Base-by-base conservation (phyloP, 2,113 vertebrate species). In the Festucalex cinctus region DNA sequence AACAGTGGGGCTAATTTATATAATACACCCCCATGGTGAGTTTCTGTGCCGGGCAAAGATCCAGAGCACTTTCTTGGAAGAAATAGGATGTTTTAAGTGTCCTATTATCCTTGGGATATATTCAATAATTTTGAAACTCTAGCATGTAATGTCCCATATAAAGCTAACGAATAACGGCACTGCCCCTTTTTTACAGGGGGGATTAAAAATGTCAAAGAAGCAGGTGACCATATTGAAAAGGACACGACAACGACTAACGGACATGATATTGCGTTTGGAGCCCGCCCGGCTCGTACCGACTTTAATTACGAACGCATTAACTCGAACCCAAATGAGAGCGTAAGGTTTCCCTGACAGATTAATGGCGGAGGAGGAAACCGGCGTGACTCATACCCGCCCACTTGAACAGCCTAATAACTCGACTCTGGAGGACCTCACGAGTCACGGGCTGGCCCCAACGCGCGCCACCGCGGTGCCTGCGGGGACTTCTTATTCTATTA, bases 291-390 rank as follows among this genome's bases (percentile, higher is more conserved):
- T 62, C 73, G 79, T 46, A 68, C 70, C 56, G 66, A 75, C 58
- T 19, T 26, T 73, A 83, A 83, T 82, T 85, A 82, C 74, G 74
- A 63, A 79, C 9, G 60, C 70, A 83, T 82, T 78, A 85, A 85
- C 83, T 69, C 24, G 54, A 78, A 68, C 28, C 73, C 68, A 68
- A 79, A 79, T 72, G 74, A 80, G 68, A 65, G 82, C 79, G 76
- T 88, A 84, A n/a, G 71, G 77, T 88, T 76, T 84, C 77, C 82
- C 57, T 81, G 77, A 83, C 72, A 79, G 71, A 77, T 76, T 83
- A 85, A 84, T 85, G 79, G 84, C 65, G 6, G 53, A 64, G 77
- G 56, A 73, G 65, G 77, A 85, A 85, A 82, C 80, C 77, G 78
- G 66, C 44, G 63, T 90, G 84, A 90, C 78, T 90, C 84, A 86